These are phyloP conservation scores for Cancer borealis DNA, from an alignment of 2,888 invertebrate species.

Conservation along the genomic window DNA sequence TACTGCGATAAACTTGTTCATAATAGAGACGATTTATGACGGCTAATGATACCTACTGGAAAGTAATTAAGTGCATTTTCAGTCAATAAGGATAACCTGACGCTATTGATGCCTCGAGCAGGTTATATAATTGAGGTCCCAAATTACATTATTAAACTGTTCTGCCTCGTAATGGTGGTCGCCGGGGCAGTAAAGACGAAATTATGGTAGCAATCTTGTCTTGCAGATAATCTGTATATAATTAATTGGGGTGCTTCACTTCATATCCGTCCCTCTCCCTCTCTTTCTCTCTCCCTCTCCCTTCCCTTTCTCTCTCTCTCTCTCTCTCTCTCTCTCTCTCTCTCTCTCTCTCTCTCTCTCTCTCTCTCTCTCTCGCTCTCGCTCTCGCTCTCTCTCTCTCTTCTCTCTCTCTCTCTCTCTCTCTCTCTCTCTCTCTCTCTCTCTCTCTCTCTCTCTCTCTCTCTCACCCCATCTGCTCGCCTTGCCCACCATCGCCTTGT, in stretches of 20 bases:
- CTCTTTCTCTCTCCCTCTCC: neutral
- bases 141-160: neutral
- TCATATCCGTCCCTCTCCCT: neutral
- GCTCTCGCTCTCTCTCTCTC: too few relatives aligned
- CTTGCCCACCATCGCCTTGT: neutral
- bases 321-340: neutral
- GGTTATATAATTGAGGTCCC: neutral
- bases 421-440: neutral
- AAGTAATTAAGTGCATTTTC: neutral
- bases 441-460: neutral
- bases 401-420: constrained; percentile 9
- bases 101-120: neutral
- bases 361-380: constrained; percentile 48
- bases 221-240: constrained; percentile 13
- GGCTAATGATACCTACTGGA: neutral
- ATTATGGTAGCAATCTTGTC: constrained; percentile 26
- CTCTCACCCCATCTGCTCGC: neutral
- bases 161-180: neutral
- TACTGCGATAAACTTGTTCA: neutral
- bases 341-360: constrained; percentile 51
- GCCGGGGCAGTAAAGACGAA: neutral
- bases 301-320: neutral
- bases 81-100: neutral
- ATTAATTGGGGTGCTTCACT: constrained; percentile 6
- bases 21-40: neutral